phyloP scores from a whole-genome alignment of 2,888 invertebrate genomes.

The Chrysopilus asiliformis region DNA sequence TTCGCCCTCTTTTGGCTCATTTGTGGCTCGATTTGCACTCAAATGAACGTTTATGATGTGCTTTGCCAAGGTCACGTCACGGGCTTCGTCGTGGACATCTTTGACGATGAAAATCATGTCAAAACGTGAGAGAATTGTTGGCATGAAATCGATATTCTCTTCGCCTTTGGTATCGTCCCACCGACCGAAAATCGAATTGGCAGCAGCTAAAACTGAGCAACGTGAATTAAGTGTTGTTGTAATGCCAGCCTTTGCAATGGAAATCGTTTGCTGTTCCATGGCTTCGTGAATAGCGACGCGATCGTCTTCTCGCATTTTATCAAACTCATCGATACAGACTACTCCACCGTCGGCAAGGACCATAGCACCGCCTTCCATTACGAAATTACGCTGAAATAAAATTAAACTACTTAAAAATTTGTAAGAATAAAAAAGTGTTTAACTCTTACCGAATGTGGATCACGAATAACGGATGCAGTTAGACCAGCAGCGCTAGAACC shows the following conservation, averaged over 20 bases:
- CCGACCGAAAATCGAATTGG: constrained; percentile 94
- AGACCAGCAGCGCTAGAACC: constrained; percentile 98
- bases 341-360: constrained; percentile 98
- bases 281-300: constrained; percentile 99
- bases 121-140: constrained; percentile 98
- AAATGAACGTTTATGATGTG: constrained; percentile 95
- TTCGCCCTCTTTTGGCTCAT: constrained; percentile 59
- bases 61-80: constrained; percentile 84
- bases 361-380: constrained; percentile 99
- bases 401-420: neutral
- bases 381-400: constrained; percentile 66
- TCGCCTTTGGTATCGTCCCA: constrained; percentile 99
- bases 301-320: constrained; percentile 99
- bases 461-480: constrained; percentile 92
- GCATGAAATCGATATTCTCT: constrained; percentile 99
- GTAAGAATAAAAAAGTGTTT: neutral
- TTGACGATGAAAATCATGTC: constrained; percentile 99
- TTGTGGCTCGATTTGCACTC: constrained; percentile 54
- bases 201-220: constrained; percentile 97
- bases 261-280: constrained; percentile 99
- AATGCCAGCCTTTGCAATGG: constrained; percentile 98
- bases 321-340: constrained; percentile 99
- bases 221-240: constrained; percentile 97
- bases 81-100: constrained; percentile 80
- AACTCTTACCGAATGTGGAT: constrained; percentile 70